Percentiles rank a stretch among this genome's conserved stretches.
phyloP scores from a whole-genome alignment of 2,113 vertebrate species.

The Athene cunicularia region DNA sequence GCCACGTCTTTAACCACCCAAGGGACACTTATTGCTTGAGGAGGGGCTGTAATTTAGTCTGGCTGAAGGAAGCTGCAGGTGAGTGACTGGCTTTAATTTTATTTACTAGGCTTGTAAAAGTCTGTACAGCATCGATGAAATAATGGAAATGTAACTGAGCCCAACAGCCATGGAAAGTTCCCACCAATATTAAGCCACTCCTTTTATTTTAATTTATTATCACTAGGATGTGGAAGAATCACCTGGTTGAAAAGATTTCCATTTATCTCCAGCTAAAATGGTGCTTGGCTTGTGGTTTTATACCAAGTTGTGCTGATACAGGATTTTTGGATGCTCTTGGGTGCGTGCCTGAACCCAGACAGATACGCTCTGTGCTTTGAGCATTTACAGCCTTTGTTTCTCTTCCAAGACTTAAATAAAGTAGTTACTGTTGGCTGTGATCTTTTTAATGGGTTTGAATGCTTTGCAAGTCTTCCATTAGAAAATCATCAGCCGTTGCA shows the following conservation, averaged over 20 bases:
- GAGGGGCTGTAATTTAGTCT: neutral
- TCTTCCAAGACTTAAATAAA: conserved; percentile 38
- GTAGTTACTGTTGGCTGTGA: neutral
- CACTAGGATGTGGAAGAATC: neutral
- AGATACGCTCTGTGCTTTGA: neutral
- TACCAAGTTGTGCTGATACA: neutral
- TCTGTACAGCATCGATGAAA: accelerated
- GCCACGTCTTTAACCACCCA: neutral
- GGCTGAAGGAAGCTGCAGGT: neutral
- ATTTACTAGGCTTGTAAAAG: neutral
- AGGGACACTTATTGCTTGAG: neutral
- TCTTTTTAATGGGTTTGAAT: neutral
- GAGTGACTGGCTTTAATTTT: neutral
- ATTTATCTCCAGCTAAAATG: neutral
- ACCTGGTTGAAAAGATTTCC: neutral
- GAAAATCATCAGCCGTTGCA: neutral
- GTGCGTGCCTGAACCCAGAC: neutral
- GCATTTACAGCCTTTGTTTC: neutral
- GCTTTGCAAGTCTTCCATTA: neutral
- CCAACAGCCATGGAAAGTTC: neutral
- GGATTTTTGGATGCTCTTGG: neutral
- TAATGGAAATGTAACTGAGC: neutral
- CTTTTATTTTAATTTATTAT: neutral
- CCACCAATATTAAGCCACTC: neutral
- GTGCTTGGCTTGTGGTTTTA: neutral